Percentiles rank a stretch among this genome's conserved stretches.
Evolutionary conservation across 2,113 vertebrate species (phyloP).

Genomic region (Pelecanus crispus): DNA sequence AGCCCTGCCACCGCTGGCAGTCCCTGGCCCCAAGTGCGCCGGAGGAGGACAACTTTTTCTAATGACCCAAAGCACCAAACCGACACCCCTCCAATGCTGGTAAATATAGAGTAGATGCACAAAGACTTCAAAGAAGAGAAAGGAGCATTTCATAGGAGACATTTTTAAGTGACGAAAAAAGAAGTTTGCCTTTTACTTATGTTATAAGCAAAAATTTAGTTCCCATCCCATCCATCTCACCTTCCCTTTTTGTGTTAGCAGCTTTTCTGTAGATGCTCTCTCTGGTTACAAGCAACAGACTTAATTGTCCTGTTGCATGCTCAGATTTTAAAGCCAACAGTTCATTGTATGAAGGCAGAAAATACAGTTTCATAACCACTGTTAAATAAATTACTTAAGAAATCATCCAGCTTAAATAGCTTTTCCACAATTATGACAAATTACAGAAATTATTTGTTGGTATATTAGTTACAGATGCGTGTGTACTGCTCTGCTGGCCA

Average conservation of each 20-base stretch:
- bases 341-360: not conserved
- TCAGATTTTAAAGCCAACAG: not conserved
- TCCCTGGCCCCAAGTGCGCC: fast-evolving
- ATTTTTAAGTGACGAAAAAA: not conserved
- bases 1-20: fast-evolving
- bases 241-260: not conserved
- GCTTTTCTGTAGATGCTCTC: not conserved
- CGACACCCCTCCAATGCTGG: not conserved
- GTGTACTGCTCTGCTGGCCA: not conserved
- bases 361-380: not conserved
- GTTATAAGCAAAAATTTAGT: not conserved
- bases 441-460: not conserved
- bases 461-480: not conserved
- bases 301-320: not conserved
- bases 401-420: not conserved
- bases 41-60: not conserved
- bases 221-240: not conserved
- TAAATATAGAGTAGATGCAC: not conserved
- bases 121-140: not conserved
- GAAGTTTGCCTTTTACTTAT: not conserved
- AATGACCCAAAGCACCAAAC: not conserved
- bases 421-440: not conserved
- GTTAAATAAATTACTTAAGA: slow-evolving; percentile 2
- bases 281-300: not conserved
- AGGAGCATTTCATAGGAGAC: not conserved